phyloP scores from a whole-genome alignment of 2,888 invertebrate species.

The Octonoba sinensis region DNA sequence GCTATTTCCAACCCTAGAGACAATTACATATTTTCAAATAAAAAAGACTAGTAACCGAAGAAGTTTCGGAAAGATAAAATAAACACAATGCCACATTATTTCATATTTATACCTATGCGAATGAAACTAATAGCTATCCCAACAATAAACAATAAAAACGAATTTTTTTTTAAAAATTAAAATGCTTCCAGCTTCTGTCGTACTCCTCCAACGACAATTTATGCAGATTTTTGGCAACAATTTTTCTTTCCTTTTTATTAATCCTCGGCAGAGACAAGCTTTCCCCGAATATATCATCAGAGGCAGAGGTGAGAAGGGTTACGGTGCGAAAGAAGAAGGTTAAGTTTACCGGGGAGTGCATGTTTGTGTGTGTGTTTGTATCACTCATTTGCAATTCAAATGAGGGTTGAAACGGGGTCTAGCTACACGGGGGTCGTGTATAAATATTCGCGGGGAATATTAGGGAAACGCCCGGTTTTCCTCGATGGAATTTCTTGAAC shows the following conservation, averaged over 20 bases:
- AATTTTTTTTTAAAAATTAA: background rate
- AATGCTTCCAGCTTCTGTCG: background rate
- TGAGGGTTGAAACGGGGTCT: slow-evolving; percentile 52
- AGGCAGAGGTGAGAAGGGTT: slow-evolving; percentile 49
- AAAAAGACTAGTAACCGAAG: too few relatives aligned
- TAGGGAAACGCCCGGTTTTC: slow-evolving; percentile 49
- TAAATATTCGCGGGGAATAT: slow-evolving; percentile 45
- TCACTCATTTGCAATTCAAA: slow-evolving; percentile 61
- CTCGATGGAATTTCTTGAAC: background rate
- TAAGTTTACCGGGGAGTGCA: slow-evolving; percentile 49
- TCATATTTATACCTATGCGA: too few relatives aligned
- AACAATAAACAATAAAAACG: too few relatives aligned
- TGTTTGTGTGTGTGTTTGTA: slow-evolving; percentile 56
- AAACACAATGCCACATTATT: too few relatives aligned
- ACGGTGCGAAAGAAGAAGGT: slow-evolving; percentile 20
- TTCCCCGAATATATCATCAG: slow-evolving; percentile 29
- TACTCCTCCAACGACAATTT: slow-evolving; percentile 16
- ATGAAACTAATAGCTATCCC: too few relatives aligned
- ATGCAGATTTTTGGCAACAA: slow-evolving; percentile 17
- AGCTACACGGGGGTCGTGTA: slow-evolving; percentile 40
- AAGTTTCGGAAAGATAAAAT: too few relatives aligned
- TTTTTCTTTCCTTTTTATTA: slow-evolving; percentile 26
- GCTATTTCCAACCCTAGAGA: too few relatives aligned
- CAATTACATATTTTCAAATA: too few relatives aligned
- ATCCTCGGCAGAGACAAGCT: slow-evolving; percentile 2